Evolutionary conservation across 2,113 vertebrate species (phyloP).

Genomic region (Atherinomorus stipes): DNA sequence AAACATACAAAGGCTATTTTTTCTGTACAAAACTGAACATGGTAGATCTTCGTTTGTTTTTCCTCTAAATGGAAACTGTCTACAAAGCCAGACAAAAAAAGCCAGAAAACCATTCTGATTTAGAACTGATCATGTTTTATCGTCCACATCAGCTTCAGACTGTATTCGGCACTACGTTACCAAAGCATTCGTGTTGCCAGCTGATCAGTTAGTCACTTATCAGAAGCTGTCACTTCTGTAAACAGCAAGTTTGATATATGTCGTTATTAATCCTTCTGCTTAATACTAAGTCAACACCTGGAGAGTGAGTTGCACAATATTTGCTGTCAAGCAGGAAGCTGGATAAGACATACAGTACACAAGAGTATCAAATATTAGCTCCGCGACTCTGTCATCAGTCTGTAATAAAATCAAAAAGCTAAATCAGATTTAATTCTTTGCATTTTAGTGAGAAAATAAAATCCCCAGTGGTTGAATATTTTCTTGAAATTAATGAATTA

Average conservation of each 20-base stretch:
- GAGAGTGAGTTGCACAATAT: constrained; percentile 48
- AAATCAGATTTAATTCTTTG: background rate
- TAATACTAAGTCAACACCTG: constrained; percentile 64
- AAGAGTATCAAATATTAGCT: background rate
- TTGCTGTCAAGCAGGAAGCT: constrained; percentile 25
- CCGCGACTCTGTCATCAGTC: background rate
- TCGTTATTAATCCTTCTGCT: constrained; percentile 43
- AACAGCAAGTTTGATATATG: constrained; percentile 61
- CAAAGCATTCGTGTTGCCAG: constrained; percentile 33
- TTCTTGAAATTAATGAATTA: too few relatives aligned
- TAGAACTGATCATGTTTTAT: background rate
- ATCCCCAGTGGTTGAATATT: too few relatives aligned
- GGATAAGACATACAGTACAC: constrained; percentile 31
- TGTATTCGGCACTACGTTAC: constrained; percentile 8
- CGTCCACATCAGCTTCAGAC: background rate
- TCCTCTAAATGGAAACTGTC: constrained; percentile 5
- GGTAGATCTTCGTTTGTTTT: background rate
- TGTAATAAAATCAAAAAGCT: background rate
- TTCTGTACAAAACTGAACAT: background rate
- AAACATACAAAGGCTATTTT: background rate
- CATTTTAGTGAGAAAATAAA: background rate
- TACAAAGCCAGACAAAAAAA: background rate
- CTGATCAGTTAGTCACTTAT: constrained; percentile 53
- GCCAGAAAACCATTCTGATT: background rate
- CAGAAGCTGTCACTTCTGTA: constrained; percentile 66